phyloP scores from a whole-genome alignment of 92 coral and sea anemone genomes.

The Phenganax marumi region DNA sequence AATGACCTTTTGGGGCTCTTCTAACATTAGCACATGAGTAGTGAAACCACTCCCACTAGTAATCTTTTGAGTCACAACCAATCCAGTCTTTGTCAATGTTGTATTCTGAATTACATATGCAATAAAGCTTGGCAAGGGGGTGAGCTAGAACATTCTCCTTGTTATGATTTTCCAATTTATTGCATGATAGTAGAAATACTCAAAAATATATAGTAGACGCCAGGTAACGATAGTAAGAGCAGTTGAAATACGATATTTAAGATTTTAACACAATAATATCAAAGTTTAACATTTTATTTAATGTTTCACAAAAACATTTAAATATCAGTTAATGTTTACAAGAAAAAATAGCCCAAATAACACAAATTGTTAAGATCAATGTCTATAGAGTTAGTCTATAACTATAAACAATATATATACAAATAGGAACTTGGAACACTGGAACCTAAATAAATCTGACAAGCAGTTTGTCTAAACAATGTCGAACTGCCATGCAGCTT shows the following conservation, averaged over 20 bases:
- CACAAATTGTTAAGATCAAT: neutral
- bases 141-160: conserved; percentile 10
- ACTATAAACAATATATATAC: too few species aligned
- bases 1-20: conserved; percentile 58
- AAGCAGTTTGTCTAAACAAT: neutral
- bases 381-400: too few species aligned
- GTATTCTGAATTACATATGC: conserved; percentile 54
- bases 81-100: conserved; percentile 59
- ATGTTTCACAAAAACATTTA: too few species aligned
- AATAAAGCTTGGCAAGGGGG: conserved; percentile 17
- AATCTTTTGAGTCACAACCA: conserved; percentile 50
- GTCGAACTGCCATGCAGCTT: neutral
- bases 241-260: too few species aligned
- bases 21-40: conserved; percentile 53
- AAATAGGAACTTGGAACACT: too few species aligned
- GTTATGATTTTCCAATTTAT: neutral
- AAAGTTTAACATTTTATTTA: too few species aligned
- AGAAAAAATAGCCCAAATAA: too few species aligned
- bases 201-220: neutral
- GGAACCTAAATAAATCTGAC: too few species aligned
- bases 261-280: too few species aligned
- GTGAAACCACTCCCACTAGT: conserved; percentile 63
- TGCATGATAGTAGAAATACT: neutral
- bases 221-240: too few species aligned
- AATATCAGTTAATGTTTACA: too few species aligned